Evolutionary conservation across 2,888 invertebrate genomes (phyloP).

Genomic region (Drosophila prostipennis): DNA sequence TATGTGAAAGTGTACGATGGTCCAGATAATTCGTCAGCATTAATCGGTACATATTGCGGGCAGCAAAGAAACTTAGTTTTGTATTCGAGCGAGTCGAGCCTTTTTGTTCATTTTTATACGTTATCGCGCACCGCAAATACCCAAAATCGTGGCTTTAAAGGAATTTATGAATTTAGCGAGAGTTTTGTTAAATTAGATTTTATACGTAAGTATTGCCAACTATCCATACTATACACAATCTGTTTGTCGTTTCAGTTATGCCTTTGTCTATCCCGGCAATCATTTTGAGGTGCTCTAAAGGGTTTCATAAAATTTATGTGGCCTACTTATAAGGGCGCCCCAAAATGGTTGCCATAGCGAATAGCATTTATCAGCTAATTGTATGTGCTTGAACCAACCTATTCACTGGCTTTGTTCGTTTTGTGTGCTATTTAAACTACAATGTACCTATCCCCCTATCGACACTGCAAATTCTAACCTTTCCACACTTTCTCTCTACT

Average conservation of each 20-base stretch:
- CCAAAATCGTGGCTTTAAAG: slow-evolving; percentile 99
- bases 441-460: slow-evolving; percentile 7
- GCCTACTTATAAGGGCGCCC: slow-evolving; percentile 3
- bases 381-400: slow-evolving; percentile 73
- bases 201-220: slow-evolving; percentile 84
- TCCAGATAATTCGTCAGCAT: slow-evolving; percentile 92
- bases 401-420: slow-evolving; percentile 54
- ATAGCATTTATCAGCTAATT: slow-evolving; percentile 67
- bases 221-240: slow-evolving; percentile 5
- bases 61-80: slow-evolving; percentile 98
- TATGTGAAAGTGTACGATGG: slow-evolving; percentile 99
- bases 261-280: not conserved
- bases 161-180: slow-evolving; percentile 99
- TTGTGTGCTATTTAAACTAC: slow-evolving; percentile 60
- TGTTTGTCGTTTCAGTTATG: slow-evolving; percentile 40
- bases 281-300: slow-evolving; percentile 21
- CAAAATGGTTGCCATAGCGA: slow-evolving; percentile 16
- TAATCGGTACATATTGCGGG: slow-evolving; percentile 98
- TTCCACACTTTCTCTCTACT: slow-evolving; percentile 24
- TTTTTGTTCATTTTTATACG: slow-evolving; percentile 96
- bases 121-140: slow-evolving; percentile 95
- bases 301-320: not conserved
- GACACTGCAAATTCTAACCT: slow-evolving; percentile 30
- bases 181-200: slow-evolving; percentile 98
- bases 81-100: slow-evolving; percentile 95